Conservation (phyloP, 2,888 invertebrate species). For the Anodontia alba region DNA sequence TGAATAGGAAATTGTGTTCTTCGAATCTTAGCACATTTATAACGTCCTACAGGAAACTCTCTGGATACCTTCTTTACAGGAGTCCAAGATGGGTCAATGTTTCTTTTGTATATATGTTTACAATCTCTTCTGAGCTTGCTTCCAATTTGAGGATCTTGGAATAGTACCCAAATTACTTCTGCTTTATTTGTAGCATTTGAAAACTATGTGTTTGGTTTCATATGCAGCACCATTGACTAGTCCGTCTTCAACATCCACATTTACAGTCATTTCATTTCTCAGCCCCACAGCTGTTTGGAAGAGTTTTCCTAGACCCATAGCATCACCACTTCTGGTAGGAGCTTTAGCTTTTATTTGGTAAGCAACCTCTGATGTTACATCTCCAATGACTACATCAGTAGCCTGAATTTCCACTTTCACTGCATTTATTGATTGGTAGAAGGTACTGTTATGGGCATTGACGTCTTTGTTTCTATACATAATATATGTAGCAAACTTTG, state of each 20-base stretch:
- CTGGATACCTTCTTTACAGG: constrained; percentile 28
- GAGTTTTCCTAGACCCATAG: constrained; percentile 30
- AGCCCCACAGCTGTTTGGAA: constrained; percentile 16
- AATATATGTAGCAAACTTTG: too few species aligned
- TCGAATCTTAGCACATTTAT: constrained; percentile 15
- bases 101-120: constrained; percentile 21
- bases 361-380: constrained; percentile 29
- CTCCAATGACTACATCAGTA: too few species aligned
- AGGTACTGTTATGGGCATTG: constrained; percentile 13
- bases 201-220: constrained; percentile 7
- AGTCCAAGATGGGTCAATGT: constrained; percentile 32
- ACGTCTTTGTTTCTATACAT: constrained; percentile 26
- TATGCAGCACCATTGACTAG: constrained; percentile 47
- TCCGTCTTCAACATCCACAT: constrained; percentile 47
- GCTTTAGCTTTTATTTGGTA: constrained; percentile 21
- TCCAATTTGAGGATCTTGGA: constrained; percentile 36
- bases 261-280: constrained; percentile 40
- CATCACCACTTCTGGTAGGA: constrained; percentile 14
- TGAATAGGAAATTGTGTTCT: constrained; percentile 45
- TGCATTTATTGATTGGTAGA: constrained; percentile 1
- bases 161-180: constrained; percentile 29
- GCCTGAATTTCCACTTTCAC: constrained; percentile 17
- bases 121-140: constrained; percentile 15
- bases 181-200: not conserved
- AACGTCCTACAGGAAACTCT: constrained; percentile 31